These are phyloP conservation scores for Auanema freiburgensis DNA, from an alignment of 2,888 invertebrate genomes.

Conservation along the genomic window DNA sequence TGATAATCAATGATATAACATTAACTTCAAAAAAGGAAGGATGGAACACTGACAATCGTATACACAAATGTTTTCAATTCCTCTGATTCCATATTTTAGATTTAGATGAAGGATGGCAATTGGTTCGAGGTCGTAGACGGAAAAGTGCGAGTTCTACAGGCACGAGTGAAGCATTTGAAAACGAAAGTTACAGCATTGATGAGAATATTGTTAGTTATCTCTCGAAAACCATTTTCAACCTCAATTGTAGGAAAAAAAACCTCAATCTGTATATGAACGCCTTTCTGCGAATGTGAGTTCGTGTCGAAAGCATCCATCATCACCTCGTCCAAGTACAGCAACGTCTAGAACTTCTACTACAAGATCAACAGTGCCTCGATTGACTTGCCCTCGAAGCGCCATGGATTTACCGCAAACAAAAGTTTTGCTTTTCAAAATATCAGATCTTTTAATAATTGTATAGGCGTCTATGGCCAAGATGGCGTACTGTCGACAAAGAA, in stretches of 20 bases:
- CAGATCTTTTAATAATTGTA: background rate
- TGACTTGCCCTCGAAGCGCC: constrained; percentile 47
- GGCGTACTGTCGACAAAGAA: constrained; percentile 57
- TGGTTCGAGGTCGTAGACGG: constrained; percentile 34
- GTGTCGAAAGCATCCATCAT: constrained; percentile 5
- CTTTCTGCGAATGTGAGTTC: constrained; percentile 11
- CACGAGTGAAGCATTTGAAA: constrained; percentile 25
- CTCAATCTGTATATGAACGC: constrained; percentile 27
- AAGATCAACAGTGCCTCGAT: constrained; percentile 8
- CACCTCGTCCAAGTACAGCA: background rate
- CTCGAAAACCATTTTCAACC: background rate
- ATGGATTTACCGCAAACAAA: constrained; percentile 56
- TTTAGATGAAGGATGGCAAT: constrained; percentile 42
- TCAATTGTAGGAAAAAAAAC: constrained; percentile 9
- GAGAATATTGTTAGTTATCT: constrained; percentile 2
- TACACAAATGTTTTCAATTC: no score
- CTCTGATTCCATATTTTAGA: background rate
- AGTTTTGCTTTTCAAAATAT: constrained; percentile 8
- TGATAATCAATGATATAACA: constrained; percentile 10
- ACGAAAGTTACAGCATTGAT: constrained; percentile 28
- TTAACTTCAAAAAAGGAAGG: background rate
- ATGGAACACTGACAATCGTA: background rate
- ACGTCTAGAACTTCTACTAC: background rate
- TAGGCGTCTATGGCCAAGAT: constrained; percentile 63
- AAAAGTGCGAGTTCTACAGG: constrained; percentile 39